These are phyloP conservation scores for Hypotaenidia okinawae DNA, from an alignment of 2,797 vertebrate genomes.

Conservation along the genomic window DNA sequence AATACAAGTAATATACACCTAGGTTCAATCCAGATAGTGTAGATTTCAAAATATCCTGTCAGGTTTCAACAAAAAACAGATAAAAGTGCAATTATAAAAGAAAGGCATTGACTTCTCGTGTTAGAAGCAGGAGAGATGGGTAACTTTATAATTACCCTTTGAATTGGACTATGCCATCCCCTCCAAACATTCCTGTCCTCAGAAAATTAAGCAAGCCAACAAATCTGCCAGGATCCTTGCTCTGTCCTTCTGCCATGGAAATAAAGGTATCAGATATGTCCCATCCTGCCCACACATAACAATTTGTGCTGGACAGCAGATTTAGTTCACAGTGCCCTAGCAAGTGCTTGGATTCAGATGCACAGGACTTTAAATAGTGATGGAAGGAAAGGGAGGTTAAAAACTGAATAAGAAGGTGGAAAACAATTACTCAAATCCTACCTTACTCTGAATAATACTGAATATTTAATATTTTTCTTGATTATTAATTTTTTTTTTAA, in stretches of 20 bases:
- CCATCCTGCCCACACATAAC: not conserved
- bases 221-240: not conserved
- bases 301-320: not conserved
- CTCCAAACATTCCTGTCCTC: not conserved
- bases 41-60: not conserved
- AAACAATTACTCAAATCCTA: not conserved
- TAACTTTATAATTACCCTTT: not conserved
- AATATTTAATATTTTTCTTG: not conserved
- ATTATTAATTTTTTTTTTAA: not conserved
- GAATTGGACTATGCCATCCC: not conserved
- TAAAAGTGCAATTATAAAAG: not conserved
- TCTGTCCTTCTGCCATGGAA: not conserved
- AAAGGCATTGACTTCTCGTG: not conserved
- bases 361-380: not conserved
- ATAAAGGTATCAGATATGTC: not conserved
- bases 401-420: not conserved
- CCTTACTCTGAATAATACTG: not conserved
- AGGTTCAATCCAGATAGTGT: not conserved
- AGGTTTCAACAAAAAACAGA: not conserved
- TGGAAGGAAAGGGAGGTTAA: not conserved
- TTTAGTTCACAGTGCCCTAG: not conserved
- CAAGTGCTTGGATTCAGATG: not conserved
- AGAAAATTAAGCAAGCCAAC: not conserved
- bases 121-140: not conserved
- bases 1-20: not conserved